phyloP scores from a whole-genome alignment of 2,888 invertebrate species.

The Platycheirus albimanus region DNA sequence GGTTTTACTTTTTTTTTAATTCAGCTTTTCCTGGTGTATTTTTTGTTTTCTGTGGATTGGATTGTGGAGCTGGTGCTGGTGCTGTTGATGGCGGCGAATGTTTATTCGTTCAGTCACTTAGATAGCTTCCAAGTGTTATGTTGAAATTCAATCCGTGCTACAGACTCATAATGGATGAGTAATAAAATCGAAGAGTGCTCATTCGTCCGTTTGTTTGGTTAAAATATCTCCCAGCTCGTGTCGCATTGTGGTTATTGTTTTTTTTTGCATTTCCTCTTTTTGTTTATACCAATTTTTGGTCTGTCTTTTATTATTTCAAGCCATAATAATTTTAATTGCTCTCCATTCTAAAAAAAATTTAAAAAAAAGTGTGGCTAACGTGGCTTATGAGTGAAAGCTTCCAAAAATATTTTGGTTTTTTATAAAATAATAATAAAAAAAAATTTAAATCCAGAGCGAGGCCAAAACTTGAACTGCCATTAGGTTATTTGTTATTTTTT shows the following conservation, averaged over 20 bases:
- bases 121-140: slow-evolving; percentile 69
- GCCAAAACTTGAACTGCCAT: background rate
- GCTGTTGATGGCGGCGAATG: slow-evolving; percentile 57
- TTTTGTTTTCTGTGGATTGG: slow-evolving; percentile 13
- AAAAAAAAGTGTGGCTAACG: background rate
- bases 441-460: slow-evolving; percentile 6
- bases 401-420: background rate
- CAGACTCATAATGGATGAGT: slow-evolving; percentile 48
- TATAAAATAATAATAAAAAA: background rate
- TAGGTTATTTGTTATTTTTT: slow-evolving; percentile 16
- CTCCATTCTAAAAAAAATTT: slow-evolving; percentile 34
- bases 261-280: slow-evolving; percentile 54
- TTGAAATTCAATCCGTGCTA: slow-evolving; percentile 62
- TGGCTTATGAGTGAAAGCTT: slow-evolving; percentile 58
- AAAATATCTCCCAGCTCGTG: slow-evolving; percentile 41
- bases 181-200: slow-evolving; percentile 36
- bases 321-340: slow-evolving; percentile 57
- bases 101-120: slow-evolving; percentile 66
- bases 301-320: slow-evolving; percentile 1
- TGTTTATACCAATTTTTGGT: slow-evolving; percentile 9
- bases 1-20: no score
- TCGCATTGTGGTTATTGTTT: slow-evolving; percentile 39
- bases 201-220: slow-evolving; percentile 40
- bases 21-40: slow-evolving; percentile 32
- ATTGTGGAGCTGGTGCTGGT: no score